Percentiles rank a stretch among this genome's conserved stretches.
Evolutionary conservation across 2,888 invertebrate species (phyloP).

Genomic region (Diploptera punctata): DNA sequence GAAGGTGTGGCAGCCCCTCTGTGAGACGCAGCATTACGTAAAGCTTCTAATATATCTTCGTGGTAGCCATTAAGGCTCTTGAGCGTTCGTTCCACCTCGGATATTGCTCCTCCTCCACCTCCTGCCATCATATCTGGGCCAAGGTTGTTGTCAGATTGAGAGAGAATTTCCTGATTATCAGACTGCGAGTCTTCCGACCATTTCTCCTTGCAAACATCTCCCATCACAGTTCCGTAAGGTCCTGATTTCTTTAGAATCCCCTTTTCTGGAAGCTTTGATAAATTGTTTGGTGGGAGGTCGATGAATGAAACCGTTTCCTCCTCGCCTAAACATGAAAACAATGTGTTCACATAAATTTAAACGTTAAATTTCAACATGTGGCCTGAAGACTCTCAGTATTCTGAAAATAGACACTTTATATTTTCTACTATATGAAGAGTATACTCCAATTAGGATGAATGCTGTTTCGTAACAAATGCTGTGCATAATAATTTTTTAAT

Average conservation of each 20-base stretch:
- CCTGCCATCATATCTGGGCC: conserved; percentile 51
- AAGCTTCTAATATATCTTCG: conserved; percentile 89
- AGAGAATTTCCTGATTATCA: conserved; percentile 71
- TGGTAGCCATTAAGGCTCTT: conserved; percentile 92
- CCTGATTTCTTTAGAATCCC: conserved; percentile 86
- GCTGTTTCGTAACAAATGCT: no score
- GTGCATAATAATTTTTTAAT: no score
- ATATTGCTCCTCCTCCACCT: conserved; percentile 65
- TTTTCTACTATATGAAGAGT: no score
- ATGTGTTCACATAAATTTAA: background rate
- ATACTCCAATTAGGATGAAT: no score
- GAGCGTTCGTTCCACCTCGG: conserved; percentile 85
- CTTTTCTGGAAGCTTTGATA: conserved; percentile 83
- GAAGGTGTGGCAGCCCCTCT: conserved; percentile 67
- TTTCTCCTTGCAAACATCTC: conserved; percentile 68
- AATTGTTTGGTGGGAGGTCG: conserved; percentile 77
- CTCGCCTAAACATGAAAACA: conserved; percentile 60
- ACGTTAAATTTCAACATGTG: no score
- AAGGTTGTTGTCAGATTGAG: conserved; percentile 72
- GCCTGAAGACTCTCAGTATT: no score
- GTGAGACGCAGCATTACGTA: conserved; percentile 81
- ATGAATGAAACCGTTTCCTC: conserved; percentile 84
- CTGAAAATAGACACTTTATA: no score
- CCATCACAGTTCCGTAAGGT: conserved; percentile 77
- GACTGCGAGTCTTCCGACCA: conserved; percentile 70